Evolutionary conservation across 1,140 invertebrate species (phyloP), one percentile per base, ranked within the genome.

Genomic region (Gonioctena quinquepunctata): DNA sequence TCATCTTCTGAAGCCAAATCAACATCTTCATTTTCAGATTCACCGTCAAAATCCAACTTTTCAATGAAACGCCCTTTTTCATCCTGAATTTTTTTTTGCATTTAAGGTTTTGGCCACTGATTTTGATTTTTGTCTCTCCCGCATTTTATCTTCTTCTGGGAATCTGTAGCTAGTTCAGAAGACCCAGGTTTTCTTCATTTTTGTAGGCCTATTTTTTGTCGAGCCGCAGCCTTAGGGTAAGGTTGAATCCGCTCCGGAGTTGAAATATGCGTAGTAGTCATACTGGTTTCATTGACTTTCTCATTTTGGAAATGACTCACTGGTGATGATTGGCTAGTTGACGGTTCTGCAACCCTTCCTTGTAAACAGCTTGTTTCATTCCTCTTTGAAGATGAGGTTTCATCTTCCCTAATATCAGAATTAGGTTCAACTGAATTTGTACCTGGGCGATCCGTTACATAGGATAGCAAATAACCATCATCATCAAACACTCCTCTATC

Each of bases 11-110:
- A 59, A 22, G 23, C 23, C 7, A 59, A 52, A 52, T 52, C 18
- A 6, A 52, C n/a, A 52, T 18, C 50, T 52, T 52, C 50, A 52
- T 52, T 52, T 52, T 52, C 50, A 52, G 50, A 19, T 52, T 64
- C 62, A 64, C 62, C 49, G 33, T 49, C 62, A 64, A 64, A 64
- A 48, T 64, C 42, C 62, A 22, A 52, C 50, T 52, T 52, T 16
- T 52, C 16, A 52, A 52, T 52, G 19, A 6, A 1, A 11, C 6
- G 6, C 7, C 7, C 18, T 52, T 52, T 52, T 42, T 42, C 5
- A 6, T 42, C 5, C n/a, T n/a, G n/a, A n/a, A n/a, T n/a, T 33
- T 13, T 33, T 33, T 13, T 33, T 33, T 7, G 28, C 28, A 33
- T 33, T 33, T 13, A 33, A 33, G 28, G 28, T 33, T 33, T 33